Conservation (phyloP, 2,888 invertebrate genomes). For the Eulithis prunata region DNA sequence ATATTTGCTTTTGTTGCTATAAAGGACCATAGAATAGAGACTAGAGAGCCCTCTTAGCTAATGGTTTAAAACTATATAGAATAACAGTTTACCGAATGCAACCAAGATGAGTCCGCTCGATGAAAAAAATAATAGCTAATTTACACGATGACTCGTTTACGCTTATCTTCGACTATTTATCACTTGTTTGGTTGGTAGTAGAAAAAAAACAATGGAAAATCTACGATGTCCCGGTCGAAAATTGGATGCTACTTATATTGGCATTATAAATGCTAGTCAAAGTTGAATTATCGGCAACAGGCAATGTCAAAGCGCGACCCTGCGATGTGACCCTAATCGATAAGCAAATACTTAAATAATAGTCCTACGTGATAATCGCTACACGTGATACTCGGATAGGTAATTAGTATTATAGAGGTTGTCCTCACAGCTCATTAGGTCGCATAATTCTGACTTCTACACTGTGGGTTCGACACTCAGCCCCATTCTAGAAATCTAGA, state of each 20-base stretch:
- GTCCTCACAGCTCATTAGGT: too few relatives aligned
- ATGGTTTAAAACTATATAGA: too few relatives aligned
- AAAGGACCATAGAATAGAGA: constrained; percentile 3
- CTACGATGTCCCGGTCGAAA: neutral
- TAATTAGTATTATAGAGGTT: neutral
- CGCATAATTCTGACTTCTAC: too few relatives aligned
- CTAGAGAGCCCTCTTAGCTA: neutral
- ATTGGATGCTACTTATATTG: neutral
- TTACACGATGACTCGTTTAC: too few relatives aligned
- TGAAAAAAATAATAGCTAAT: too few relatives aligned
- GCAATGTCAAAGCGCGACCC: constrained; percentile 18
- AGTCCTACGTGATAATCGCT: constrained; percentile 1
- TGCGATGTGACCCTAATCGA: constrained; percentile 18
- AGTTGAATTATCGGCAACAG: constrained; percentile 2
- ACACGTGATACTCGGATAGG: neutral
- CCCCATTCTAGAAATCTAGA: too few relatives aligned
- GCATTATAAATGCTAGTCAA: neutral
- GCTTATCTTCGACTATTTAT: neutral
- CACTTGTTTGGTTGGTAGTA: too few relatives aligned
- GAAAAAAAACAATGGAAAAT: constrained; percentile 1
- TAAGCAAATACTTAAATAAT: constrained; percentile 13
- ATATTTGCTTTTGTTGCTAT: constrained; percentile 10
- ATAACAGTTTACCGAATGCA: too few relatives aligned
- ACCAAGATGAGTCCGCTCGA: too few relatives aligned
- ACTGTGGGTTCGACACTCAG: too few relatives aligned